Base-by-base conservation (phyloP, 2,797 vertebrate species). In the Lepilemur septentrionalis region DNA sequence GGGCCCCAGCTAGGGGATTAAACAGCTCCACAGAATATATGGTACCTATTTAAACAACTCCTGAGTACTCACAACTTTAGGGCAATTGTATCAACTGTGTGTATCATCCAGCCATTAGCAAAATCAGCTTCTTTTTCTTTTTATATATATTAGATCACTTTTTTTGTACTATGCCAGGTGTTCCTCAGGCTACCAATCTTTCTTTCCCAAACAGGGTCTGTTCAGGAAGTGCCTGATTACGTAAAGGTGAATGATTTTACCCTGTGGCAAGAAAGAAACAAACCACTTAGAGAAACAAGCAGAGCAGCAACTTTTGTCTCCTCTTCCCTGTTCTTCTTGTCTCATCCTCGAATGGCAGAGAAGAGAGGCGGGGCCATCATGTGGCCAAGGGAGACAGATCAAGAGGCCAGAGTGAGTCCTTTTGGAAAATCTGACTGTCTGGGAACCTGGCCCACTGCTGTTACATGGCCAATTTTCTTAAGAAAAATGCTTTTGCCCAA, bases 401-500 rank as follows among this genome's bases (percentile, higher is more conserved):
- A 15, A 72, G 67, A 87, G 75, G 38, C 38, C 76, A 65, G 70
- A 81, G 38, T 1, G 30, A 92, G 43, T 84, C 38, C 52, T 86
- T 85, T 23, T 55, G 85, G 89, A 90, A 86, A 73, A 80, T 75
- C 50, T 69, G 50, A 59, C 76, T 52, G n/a, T 38, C 59, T 57
- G 73, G 91, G 82, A 96, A 72, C 30, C 41, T 84, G 83, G 79
- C 73, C 89, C 65, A 78, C 30, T 95, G 78, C 52, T 94, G 80
- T 87, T 87, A 83, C 96, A 97, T 94, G 85, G 65, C 32, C 57
- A 81, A 65, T 97, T 92, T 96, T 89, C 90, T 94, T 75, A 80
- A 93, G 73, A 96, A 52, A 80, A 97, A 79, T 81, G 28, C 70
- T 89, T 97, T 97, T 97, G 89, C 92, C 89, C 96, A 90, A 92